phyloP scores from a whole-genome alignment of 2,797 vertebrate genomes.

The Manis pentadactyla region DNA sequence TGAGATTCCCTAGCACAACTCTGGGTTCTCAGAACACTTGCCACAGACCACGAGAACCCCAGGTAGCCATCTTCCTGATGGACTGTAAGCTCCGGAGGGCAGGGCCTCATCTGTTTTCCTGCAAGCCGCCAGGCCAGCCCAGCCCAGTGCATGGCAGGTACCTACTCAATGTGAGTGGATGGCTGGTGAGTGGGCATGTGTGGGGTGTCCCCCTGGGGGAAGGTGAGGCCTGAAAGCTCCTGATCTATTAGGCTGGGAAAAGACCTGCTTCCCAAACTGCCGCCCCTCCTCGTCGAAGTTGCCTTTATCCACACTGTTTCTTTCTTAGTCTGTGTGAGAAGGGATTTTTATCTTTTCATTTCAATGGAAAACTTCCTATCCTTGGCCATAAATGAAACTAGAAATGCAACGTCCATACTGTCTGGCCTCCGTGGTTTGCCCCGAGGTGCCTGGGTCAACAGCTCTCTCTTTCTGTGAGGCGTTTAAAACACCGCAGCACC shows the following conservation, averaged over 20 bases:
- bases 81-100: not conserved
- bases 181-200: not conserved
- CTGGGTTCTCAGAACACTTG: not conserved
- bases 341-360: not conserved
- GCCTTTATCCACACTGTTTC: rapidly evolving
- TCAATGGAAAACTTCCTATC: not conserved
- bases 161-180: not conserved
- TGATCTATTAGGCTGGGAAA: not conserved
- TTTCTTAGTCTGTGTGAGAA: not conserved
- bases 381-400: not conserved
- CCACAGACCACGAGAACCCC: not conserved
- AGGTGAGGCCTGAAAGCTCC: not conserved
- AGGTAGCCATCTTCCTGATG: rapidly evolving
- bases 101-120: not conserved
- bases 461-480: not conserved
- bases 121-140: too few species aligned
- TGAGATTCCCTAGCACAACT: not conserved
- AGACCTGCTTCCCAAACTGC: not conserved
- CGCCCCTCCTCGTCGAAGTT: rapidly evolving
- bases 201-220: not conserved
- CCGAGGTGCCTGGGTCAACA: not conserved
- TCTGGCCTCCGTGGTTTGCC: not conserved
- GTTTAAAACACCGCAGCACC: not conserved
- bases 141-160: rapidly evolving
- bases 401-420: not conserved